Evolutionary conservation across 2,113 vertebrate genomes (phyloP).

Genomic region (Nannospalax galili): DNA sequence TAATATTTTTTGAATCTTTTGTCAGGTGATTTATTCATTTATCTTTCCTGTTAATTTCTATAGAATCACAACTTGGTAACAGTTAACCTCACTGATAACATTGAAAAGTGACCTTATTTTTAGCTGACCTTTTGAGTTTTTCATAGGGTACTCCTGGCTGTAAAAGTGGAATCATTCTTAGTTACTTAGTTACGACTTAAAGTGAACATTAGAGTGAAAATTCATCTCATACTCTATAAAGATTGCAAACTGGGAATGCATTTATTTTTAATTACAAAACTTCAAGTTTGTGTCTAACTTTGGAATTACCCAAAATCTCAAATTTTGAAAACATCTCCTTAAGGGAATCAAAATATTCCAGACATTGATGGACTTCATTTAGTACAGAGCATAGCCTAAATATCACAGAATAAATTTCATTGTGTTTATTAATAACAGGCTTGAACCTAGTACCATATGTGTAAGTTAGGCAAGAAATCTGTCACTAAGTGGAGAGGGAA

Average conservation of each 20-base stretch:
- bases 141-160: neutral
- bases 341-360: neutral
- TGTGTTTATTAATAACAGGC: slow-evolving; percentile 28
- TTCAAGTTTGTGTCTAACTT: neutral
- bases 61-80: slow-evolving; percentile 25
- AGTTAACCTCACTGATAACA: slow-evolving; percentile 19
- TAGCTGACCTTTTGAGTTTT: neutral
- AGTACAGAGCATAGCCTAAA: neutral
- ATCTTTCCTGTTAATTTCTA: neutral
- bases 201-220: neutral
- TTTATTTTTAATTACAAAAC: neutral
- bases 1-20: slow-evolving; percentile 8
- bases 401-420: neutral
- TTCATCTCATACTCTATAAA: neutral
- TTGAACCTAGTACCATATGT: neutral
- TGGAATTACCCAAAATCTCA: neutral
- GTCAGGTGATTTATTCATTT: slow-evolving; percentile 10
- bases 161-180: neutral
- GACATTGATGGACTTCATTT: neutral
- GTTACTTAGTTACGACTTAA: neutral
- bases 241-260: neutral
- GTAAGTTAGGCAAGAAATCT: neutral
- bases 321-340: neutral
- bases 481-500: neutral
- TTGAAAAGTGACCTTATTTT: slow-evolving; percentile 45